A percentile compares a stretch with the other conserved stretches of the same genome.
Evolutionary conservation across 2,113 vertebrate species (phyloP).

Genomic region (Tapirus terrestris): DNA sequence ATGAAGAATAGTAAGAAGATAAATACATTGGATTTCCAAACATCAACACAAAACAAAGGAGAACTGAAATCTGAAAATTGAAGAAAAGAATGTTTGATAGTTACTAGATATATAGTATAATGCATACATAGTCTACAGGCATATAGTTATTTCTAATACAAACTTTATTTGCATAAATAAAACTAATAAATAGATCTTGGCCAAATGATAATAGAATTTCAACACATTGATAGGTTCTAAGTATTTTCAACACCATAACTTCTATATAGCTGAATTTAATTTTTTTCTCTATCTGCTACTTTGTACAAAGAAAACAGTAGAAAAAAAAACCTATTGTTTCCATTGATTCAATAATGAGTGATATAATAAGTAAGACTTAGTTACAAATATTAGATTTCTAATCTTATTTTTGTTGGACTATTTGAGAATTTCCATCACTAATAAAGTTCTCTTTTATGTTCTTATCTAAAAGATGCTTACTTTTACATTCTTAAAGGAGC

Average conservation of each 20-base stretch:
- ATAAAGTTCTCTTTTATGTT: not conserved
- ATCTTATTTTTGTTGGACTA: constrained; percentile 18
- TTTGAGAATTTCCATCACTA: constrained; percentile 4
- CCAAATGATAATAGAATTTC: constrained; percentile 23
- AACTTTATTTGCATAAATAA: constrained; percentile 4
- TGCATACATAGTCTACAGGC: not conserved
- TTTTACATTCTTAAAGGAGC: constrained; percentile 14
- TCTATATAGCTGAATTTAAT: not conserved
- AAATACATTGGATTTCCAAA: constrained; percentile 98
- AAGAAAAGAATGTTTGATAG: constrained; percentile 43
- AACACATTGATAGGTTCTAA: not conserved
- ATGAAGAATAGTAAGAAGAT: constrained; percentile 97
- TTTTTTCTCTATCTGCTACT: not conserved
- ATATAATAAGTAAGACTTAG: not conserved
- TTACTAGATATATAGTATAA: not conserved
- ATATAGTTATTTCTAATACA: not conserved
- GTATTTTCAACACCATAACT: constrained; percentile 47
- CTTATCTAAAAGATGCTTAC: not conserved
- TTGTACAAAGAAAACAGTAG: not conserved
- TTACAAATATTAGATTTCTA: not conserved
- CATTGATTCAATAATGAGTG: constrained; percentile 18
- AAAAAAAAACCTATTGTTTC: not conserved
- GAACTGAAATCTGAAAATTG: constrained; percentile 90
- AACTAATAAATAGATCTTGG: not conserved
- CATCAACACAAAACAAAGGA: constrained; percentile 95